Base-by-base conservation (phyloP, 2,888 invertebrate genomes). In the Nymphalis c-album region DNA sequence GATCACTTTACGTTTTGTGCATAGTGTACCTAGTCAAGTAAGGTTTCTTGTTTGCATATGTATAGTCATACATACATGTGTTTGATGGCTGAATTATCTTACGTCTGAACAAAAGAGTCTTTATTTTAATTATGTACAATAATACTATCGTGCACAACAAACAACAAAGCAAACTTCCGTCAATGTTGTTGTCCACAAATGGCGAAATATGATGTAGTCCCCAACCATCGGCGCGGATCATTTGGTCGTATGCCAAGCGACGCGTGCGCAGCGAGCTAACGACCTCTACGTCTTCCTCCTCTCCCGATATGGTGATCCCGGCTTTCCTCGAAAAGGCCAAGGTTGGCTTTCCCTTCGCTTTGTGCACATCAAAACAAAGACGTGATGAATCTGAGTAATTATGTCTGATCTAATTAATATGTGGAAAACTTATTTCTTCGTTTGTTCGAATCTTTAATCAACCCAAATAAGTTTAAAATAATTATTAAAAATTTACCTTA, bases 191-290 rank as follows among this genome's bases (percentile, higher is more conserved):
- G 55, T 60, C 65, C 53, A 8, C 47, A 55, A 60, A 65, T 55
- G 60, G 65, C 53, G 45, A 60, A 53, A 48, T 46, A 46, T 18
- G 40, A 57, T 51, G 45, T 53, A 47, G 46, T 53, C 35, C 31
- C 55, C 31, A 35, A 40, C 46, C 26, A 55, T 40, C 57, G 26
- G 70, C 40, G 22, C 18, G 51, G n/a, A n/a, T 22, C 20, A 40
- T 57, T 75, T 80, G 81, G 75, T 75, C 70, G 22, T 63, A 64
- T 76, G 80, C 81, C 82, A 80, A 78, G 63, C 69, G 69, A 48
- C 69, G 67, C 64, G 66, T 74, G 77, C 79, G 79, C 78, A 74
- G 74, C 72, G 74, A 78, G 80, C 79, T 76, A 81, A 80, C 75
- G 83, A 81, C 83, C 81, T 77, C 71, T 69, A 55, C 67, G 65